These are phyloP conservation scores for Brenthis ino DNA, from an alignment of 2,888 invertebrate species.

Conservation along the genomic window DNA sequence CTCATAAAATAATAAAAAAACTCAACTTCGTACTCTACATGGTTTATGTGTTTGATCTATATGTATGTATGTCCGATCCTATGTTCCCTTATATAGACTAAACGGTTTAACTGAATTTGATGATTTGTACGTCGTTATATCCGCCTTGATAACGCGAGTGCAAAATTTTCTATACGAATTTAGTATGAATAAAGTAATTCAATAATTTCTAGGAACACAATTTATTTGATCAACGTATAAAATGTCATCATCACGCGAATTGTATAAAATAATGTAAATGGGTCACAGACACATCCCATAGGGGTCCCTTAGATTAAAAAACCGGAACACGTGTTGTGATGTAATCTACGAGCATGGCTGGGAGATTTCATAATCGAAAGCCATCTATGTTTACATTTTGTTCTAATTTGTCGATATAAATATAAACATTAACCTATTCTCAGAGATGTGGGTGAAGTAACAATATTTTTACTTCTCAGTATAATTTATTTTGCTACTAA, in stretches of 20 bases:
- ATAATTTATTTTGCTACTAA: no score
- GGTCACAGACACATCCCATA: conserved; percentile 34
- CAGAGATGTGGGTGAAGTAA: background rate
- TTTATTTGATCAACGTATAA: conserved; percentile 17
- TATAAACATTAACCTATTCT: conserved; percentile 11
- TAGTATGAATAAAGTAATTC: background rate
- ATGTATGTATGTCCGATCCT: no score
- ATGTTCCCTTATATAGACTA: no score
- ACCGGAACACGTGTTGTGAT: conserved; percentile 16
- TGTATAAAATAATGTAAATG: conserved; percentile 32
- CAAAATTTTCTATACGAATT: no score
- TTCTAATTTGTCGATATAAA: background rate
- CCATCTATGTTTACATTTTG: background rate
- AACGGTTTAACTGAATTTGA: no score
- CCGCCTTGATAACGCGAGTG: no score
- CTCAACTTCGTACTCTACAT: no score
- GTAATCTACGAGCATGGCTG: conserved; percentile 9
- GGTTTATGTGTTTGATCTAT: no score
- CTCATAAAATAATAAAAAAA: no score
- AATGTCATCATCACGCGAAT: conserved; percentile 19
- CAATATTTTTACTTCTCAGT: background rate
- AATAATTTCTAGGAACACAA: conserved; percentile 8
- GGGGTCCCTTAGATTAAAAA: conserved; percentile 33
- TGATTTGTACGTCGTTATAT: no score
- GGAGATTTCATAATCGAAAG: conserved; percentile 8